Base-by-base conservation (phyloP, 2,797 vertebrate species). In the Scarus forsteni region DNA sequence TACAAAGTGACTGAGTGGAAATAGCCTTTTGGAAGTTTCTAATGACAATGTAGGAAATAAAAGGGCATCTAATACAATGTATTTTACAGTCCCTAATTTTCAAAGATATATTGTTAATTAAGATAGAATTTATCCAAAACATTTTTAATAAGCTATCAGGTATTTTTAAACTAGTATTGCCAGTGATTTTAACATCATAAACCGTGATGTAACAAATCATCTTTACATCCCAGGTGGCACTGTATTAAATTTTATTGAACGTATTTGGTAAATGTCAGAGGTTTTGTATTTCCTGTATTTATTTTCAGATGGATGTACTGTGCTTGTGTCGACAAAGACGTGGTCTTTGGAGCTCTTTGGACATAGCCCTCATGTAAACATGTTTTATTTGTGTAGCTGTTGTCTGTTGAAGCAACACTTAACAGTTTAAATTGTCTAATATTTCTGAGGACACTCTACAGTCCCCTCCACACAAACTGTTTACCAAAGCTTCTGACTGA, bases 361-460 rank as follows among this genome's bases (percentile, higher is more conserved):
- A 76, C 16, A 40, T 66, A 61, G 18, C 38, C 18, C 38, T 15
- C 2, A 2, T 0, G 8, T 56, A 44, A 67, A 68, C 14, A 27
- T 55, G 39, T 46, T 65, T 76, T 8, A 64, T 60, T 49, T 60
- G 7, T 43, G 15, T n/a, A 2, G 49, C 36, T 53, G 16, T 67
- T 66, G 15, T 68, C 53, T 61, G 12, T 14, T 34, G 3, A 56
- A 53, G 11, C 5, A 13, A 51, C 35, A 43, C 42, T 9, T 8
- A 57, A 27, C n/a, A 9, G 7, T 68, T 60, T 60, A 35, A 66
- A 66, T 53, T 13, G 5, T 34, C 7, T 49, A 13, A 40, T 54
- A 62, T 46, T 58, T 48, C 62, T n/a, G 7, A 45, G 34, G 50
- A 50, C 11, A 55, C 45, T 36, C 1, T 0, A 34, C 27, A 27